Percentiles rank a stretch among this genome's conserved stretches.
Evolutionary conservation across 2,888 invertebrate genomes (phyloP).

Genomic region (Spicauda simplicius): DNA sequence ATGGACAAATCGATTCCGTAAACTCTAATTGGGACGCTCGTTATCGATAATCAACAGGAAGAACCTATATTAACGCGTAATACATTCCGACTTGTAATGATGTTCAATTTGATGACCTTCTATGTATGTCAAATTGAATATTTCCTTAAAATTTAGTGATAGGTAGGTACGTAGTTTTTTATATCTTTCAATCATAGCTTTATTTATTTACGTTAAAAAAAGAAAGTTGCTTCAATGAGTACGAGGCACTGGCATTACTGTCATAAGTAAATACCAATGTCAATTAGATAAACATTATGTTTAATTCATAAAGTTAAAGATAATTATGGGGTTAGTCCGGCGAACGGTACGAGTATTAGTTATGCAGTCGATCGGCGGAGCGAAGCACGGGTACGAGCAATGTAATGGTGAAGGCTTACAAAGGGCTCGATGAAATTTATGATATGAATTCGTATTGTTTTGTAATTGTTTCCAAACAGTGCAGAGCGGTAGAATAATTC

Average conservation of each 20-base stretch:
- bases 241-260: slow-evolving; percentile 7
- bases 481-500: slow-evolving; percentile 77
- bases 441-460: slow-evolving; percentile 78
- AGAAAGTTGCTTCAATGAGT: slow-evolving; percentile 13
- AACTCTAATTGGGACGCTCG: not conserved
- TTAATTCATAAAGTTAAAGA: slow-evolving; percentile 34
- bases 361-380: slow-evolving; percentile 45
- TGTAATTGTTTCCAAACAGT: slow-evolving; percentile 79
- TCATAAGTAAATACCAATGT: slow-evolving; percentile 16
- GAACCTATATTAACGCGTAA: not conserved
- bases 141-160: not conserved
- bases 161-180: not conserved
- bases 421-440: slow-evolving; percentile 73
- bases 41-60: slow-evolving; percentile 1
- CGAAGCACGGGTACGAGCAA: slow-evolving; percentile 43
- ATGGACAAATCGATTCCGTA: not conserved
- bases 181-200: not conserved
- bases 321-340: slow-evolving; percentile 32
- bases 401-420: slow-evolving; percentile 60
- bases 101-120: not conserved
- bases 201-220: not conserved
- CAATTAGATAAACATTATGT: slow-evolving; percentile 34
- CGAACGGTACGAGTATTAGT: slow-evolving; percentile 29
- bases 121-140: not conserved
- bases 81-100: not conserved